Evolutionary conservation across 2,888 invertebrate species (phyloP), one percentile per base, ranked within the genome.

Genomic region (Pyrrhia umbra): DNA sequence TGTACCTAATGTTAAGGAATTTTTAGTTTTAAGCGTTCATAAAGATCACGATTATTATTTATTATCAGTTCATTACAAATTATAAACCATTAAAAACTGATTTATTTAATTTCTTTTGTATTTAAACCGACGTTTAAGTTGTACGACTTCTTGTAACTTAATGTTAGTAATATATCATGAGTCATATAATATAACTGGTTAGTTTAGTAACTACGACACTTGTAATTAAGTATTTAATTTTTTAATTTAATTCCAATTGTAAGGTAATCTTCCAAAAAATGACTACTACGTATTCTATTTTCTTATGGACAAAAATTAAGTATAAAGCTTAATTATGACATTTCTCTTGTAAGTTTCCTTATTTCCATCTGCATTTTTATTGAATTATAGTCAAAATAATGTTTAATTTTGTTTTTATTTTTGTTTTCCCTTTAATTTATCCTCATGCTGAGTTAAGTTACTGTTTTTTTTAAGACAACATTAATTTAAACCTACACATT

Each of bases 291-390:
- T 89, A 88, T 87, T 89, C 86, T 78, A 68, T 82, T 90, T 88
- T 87, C 89, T 88, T 90, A 90, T 89, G 90, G 92, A 93, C 90
- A 89, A 93, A 92, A 91, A 89, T 90, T 92, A 92, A 92, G 90
- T 88, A 88, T 90, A 89, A 92, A 91, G 90, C 92, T 92, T 93
- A 90, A 92, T 91, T 91, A 91, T 93, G 94, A 94, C 93, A 93
- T 94, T 93, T 90, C 90, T 92, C 91, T 92, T 94, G 88, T 94
- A 93, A 93, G 93, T 92, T 94, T 92, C 88, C 90, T 94, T 93
- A 93, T 93, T 94, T 94, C 92, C 93, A 94, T 94, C 93, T 92
- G 94, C 95, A 95, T 95, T 95, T 94, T 94, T 95, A 93, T 93
- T 94, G 93, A 94, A 95, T 93, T 95, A 95, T 94, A 95, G 94